phyloP scores from a whole-genome alignment of 2,797 vertebrate genomes.

The Lepidocolaptes lacrymiger region DNA sequence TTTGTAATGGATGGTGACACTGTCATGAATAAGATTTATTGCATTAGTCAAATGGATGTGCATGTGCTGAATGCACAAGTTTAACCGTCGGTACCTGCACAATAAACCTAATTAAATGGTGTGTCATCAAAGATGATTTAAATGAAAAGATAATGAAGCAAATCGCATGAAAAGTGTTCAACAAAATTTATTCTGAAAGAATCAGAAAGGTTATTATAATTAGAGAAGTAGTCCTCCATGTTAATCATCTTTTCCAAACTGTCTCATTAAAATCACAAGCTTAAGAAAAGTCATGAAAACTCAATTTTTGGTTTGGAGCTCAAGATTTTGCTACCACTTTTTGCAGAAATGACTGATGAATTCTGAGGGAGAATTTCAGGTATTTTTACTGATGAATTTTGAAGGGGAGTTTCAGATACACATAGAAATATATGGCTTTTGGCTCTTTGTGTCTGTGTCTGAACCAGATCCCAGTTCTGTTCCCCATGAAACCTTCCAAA shows the following conservation, averaged over 20 bases:
- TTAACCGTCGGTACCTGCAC: slow-evolving; percentile 33
- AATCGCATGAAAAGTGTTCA: slow-evolving; percentile 55
- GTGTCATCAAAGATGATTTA: slow-evolving; percentile 65
- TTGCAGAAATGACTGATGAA: not conserved
- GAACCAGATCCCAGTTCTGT: not conserved
- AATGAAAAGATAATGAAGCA: slow-evolving; percentile 72
- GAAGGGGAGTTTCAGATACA: not conserved
- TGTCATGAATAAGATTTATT: slow-evolving; percentile 63
- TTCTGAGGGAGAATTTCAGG: not conserved
- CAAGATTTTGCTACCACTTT: not conserved
- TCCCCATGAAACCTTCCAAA: not conserved
- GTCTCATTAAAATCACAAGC: not conserved
- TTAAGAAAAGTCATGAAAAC: not conserved
- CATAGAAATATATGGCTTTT: not conserved
- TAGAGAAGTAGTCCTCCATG: slow-evolving; percentile 19
- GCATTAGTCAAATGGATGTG: slow-evolving; percentile 42
- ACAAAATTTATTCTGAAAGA: slow-evolving; percentile 59
- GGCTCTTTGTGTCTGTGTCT: not conserved
- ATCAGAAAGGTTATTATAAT: slow-evolving; percentile 60
- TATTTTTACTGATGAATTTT: not conserved
- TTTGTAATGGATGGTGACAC: slow-evolving; percentile 60
- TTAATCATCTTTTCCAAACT: slow-evolving; percentile 41
- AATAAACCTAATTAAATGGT: slow-evolving; percentile 68
- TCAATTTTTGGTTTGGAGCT: not conserved
- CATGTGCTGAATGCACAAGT: slow-evolving; percentile 52